Base-by-base conservation (phyloP, 2,888 invertebrate species). In the Sericinus montela region DNA sequence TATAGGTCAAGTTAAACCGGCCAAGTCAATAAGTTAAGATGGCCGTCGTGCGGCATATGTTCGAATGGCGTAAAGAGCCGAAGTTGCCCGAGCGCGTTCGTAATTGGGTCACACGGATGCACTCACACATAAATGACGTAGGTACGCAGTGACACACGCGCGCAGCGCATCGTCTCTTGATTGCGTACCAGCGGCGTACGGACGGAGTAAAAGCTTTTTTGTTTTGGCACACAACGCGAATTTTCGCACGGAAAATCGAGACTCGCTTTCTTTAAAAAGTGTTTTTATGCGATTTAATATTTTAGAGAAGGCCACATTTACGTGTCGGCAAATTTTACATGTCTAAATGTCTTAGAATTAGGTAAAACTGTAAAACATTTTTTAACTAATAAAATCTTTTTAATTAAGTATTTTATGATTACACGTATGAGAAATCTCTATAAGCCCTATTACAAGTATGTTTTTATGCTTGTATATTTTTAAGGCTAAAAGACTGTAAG, bases 31-130 rank as follows among this genome's bases (percentile, higher is more conserved):
- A 72, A 72, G 67, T 63, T 69, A 78, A 77, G 75, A 83, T 81
- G 81, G 81, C 80, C 64, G 67, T 47, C 62, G 32, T 25, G 64
- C 62, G 68, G 71, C 81, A 81, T 78, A 75, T 80, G 82, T 77
- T 77, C 67, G 70, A 60, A 62, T 67, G 73, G 66, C 87, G 85
- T 77, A 77, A 72, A 73, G 57, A 45, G 35, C 77, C 88, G 88
- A 87, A 65, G 74, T 48, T 55, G 36, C 54, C 80, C 86, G 86
- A 87, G 62, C 75, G 58, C 64, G 74, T 62, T 83, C 85, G 84
- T 80, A 89, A 85, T 75, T 89, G 69, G 89, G 89, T 89, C 89
- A 89, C 78, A 84, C 80, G 75, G 75, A 78, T 72, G 66, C 75
- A 74, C 79, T 62, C 82, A 80, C 80, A 84, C 84, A 71, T 51